phyloP scores from a whole-genome alignment of 2,888 invertebrate genomes.

The Ligdia adustata region DNA sequence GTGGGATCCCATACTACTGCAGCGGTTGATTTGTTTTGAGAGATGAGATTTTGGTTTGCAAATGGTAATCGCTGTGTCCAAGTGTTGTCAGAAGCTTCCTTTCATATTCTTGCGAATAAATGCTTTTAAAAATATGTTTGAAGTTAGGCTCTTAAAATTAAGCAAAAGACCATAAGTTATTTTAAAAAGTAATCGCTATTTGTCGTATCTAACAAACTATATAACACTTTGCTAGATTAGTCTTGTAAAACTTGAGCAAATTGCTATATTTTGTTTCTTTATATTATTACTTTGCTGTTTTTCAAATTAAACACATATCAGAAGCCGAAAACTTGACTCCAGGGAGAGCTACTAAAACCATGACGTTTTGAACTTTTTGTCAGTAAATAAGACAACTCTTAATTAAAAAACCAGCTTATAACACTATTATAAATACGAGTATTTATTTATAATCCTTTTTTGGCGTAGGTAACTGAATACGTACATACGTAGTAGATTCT shows the following conservation, averaged over 20 bases:
- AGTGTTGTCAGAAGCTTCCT: slow-evolving; percentile 1
- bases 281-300: no score
- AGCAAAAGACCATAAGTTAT: no score
- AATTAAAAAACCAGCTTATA: background rate
- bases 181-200: background rate
- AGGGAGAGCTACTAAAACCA: no score
- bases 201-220: no score
- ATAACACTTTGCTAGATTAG: background rate
- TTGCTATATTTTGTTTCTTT: background rate
- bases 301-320: no score
- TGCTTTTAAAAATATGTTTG: background rate
- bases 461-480: background rate
- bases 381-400: background rate
- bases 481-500: background rate
- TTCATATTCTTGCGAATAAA: background rate
- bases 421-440: background rate
- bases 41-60: slow-evolving; percentile 4
- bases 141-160: no score
- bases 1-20: background rate
- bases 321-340: no score
- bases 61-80: slow-evolving; percentile 9
- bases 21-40: slow-evolving; percentile 7
- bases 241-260: background rate
- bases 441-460: background rate
- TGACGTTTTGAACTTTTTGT: no score